Percentiles rank a stretch among this genome's conserved stretches.
Conservation (phyloP, 2,797 vertebrate species). For the Silurus aristotelis region DNA sequence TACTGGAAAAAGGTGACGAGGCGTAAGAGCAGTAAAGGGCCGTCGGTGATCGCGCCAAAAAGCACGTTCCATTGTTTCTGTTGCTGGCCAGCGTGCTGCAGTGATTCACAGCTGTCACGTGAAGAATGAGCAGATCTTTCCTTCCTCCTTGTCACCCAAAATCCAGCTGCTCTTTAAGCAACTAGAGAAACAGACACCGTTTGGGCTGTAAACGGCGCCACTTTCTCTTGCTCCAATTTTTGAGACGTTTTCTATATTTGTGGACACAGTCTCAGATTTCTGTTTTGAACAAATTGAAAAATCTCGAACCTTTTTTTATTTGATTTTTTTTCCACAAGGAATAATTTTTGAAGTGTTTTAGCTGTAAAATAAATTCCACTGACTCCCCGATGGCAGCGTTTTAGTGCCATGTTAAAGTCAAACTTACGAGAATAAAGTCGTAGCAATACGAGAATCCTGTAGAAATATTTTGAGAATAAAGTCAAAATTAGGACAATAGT, state of each 20-base stretch:
- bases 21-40: constrained; percentile 16
- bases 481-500: too few relatives aligned
- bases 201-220: neutral
- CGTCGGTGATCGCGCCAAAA: neutral
- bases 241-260: neutral
- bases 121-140: constrained; percentile 35
- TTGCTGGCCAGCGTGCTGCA: constrained; percentile 5
- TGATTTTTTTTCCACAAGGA: neutral
- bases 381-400: too few relatives aligned
- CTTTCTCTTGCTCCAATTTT: constrained; percentile 21
- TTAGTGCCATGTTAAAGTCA: too few relatives aligned
- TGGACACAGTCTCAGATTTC: neutral
- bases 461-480: too few relatives aligned
- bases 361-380: neutral
- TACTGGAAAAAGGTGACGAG: constrained; percentile 31
- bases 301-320: neutral
- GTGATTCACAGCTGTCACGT: constrained; percentile 38
- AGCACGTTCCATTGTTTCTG: constrained; percentile 2
- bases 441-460: too few relatives aligned
- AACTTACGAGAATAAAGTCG: too few relatives aligned
- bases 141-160: constrained; percentile 25
- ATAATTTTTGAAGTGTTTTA: neutral
- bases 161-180: neutral
- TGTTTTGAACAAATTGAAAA: neutral
- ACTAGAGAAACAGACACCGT: neutral